These are phyloP conservation scores for Falcaria lacertinaria DNA, from an alignment of 2,888 invertebrate genomes.

Conservation along the genomic window DNA sequence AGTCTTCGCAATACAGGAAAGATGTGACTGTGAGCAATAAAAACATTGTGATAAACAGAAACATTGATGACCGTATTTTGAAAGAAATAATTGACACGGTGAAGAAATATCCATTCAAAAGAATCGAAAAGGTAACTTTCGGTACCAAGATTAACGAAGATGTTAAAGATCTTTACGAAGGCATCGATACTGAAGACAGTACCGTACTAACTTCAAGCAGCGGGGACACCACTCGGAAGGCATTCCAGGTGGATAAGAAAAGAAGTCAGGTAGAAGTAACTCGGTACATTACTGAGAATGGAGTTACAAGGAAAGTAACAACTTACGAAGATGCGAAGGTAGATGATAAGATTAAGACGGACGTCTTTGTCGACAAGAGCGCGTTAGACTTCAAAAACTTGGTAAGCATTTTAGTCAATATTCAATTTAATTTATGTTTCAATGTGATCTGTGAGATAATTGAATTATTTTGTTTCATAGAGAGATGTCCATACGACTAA, in stretches of 20 bases:
- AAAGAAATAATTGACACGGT: slow-evolving; percentile 74
- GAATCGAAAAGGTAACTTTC: slow-evolving; percentile 75
- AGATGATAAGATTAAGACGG: slow-evolving; percentile 71
- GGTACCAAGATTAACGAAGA: slow-evolving; percentile 80
- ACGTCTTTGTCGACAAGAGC: slow-evolving; percentile 76
- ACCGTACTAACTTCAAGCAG: slow-evolving; percentile 54
- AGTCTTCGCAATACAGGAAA: slow-evolving; percentile 62
- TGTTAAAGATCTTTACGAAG: slow-evolving; percentile 77
- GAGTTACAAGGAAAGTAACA: slow-evolving; percentile 68
- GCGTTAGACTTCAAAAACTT: slow-evolving; percentile 74
- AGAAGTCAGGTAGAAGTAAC: slow-evolving; percentile 75
- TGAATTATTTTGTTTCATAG: slow-evolving; percentile 36
- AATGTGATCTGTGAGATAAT: background rate
- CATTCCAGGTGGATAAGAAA: slow-evolving; percentile 69
- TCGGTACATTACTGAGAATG: slow-evolving; percentile 70
- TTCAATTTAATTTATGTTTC: background rate
- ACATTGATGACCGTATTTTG: slow-evolving; percentile 65
- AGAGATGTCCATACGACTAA: slow-evolving; percentile 74
- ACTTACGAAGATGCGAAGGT: slow-evolving; percentile 75
- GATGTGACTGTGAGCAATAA: slow-evolving; percentile 70
- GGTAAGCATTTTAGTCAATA: slow-evolving; percentile 48
- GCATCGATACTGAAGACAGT: slow-evolving; percentile 63
- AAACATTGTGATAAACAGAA: slow-evolving; percentile 70
- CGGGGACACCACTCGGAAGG: slow-evolving; percentile 62
- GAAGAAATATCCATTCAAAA: slow-evolving; percentile 72